These are phyloP conservation scores for Matsumurasca onukii DNA, from an alignment of 1,140 invertebrate species.

Conservation along the genomic window DNA sequence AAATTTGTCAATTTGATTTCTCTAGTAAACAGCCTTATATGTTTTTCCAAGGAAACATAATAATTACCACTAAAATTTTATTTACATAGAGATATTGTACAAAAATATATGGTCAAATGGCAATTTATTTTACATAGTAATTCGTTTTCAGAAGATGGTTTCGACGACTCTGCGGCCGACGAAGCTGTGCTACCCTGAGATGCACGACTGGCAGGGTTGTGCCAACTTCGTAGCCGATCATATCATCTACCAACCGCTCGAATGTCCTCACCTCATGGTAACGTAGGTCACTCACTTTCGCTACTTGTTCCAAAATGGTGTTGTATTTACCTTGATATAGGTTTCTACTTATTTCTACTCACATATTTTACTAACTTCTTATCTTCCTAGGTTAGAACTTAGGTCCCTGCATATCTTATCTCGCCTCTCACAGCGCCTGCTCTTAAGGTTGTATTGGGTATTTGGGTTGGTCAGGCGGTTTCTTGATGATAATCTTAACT, in stretches of 20 bases:
- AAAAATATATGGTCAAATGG: conserved; percentile 28
- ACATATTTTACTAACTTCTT: too few relatives aligned
- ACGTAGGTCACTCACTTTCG: background rate
- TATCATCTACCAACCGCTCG: conserved; percentile 57
- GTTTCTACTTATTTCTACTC: background rate
- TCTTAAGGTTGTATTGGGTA: too few relatives aligned
- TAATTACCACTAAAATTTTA: background rate
- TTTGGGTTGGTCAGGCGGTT: too few relatives aligned
- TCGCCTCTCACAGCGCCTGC: too few relatives aligned
- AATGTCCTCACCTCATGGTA: conserved; percentile 2
- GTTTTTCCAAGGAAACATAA: background rate
- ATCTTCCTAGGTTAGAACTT: too few relatives aligned
- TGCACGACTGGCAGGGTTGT: conserved; percentile 61
- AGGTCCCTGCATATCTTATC: too few relatives aligned
- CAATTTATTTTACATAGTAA: background rate
- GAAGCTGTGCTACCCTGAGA: conserved; percentile 57
- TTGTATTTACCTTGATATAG: conserved; percentile 14
- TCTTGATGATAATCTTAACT: too few relatives aligned
- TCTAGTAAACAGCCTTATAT: conserved; percentile 17
- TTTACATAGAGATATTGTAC: conserved; percentile 27
- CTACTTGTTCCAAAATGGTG: conserved; percentile 7
- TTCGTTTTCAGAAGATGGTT: conserved; percentile 47
- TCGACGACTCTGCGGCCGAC: conserved; percentile 67
- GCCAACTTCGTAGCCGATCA: conserved; percentile 61
- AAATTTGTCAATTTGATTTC: background rate